Evolutionary conservation across 2,113 vertebrate genomes (phyloP).

Genomic region (Coreoperca whiteheadi): DNA sequence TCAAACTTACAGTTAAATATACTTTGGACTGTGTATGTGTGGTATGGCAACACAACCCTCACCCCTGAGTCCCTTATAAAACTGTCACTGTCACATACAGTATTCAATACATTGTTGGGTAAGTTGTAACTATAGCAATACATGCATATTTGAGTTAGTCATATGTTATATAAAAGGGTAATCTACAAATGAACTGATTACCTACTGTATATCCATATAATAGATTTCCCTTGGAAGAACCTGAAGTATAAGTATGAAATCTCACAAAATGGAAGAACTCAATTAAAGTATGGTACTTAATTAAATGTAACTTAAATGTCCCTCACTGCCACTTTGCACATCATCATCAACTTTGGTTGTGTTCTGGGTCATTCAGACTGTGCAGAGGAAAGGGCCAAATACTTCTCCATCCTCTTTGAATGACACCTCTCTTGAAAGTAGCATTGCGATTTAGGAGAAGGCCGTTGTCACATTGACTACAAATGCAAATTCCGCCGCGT

Average conservation of each 20-base stretch:
- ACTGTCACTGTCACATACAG: too few species aligned
- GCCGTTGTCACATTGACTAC: background rate
- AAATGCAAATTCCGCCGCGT: background rate
- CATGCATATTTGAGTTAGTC: background rate
- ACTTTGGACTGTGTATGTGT: background rate
- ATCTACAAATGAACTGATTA: background rate
- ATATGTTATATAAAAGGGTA: background rate
- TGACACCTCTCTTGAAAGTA: background rate
- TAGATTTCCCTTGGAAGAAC: background rate
- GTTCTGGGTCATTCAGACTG: constrained; percentile 1
- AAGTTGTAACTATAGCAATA: background rate
- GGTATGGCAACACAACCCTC: background rate
- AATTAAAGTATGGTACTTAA: background rate
- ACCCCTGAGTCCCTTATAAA: background rate
- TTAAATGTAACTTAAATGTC: background rate
- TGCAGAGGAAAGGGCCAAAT: background rate
- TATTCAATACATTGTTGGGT: background rate
- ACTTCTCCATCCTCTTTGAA: background rate
- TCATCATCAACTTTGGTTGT: background rate
- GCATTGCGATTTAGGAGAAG: background rate
- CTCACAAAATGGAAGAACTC: background rate
- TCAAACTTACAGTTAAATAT: background rate
- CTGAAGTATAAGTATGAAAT: background rate
- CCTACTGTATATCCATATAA: too few species aligned
- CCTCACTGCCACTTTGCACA: background rate